Evolutionary conservation across 1,140 invertebrate species (phyloP), one percentile per base, ranked within the genome.

Genomic region (Bombus difficillimus): DNA sequence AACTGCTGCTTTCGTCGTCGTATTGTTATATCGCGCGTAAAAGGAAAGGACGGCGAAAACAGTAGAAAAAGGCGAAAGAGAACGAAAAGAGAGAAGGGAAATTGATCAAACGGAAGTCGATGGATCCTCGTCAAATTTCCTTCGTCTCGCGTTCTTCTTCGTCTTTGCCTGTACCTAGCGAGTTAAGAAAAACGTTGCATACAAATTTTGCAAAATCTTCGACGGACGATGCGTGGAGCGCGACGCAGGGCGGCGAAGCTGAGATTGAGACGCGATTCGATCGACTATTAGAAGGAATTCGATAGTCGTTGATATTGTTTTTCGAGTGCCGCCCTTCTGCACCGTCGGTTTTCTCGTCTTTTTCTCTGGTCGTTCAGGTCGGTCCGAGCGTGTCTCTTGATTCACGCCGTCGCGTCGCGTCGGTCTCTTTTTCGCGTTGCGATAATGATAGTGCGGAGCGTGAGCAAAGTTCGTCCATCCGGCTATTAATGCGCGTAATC

Each of bases 401-500:
- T 80, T 79, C 78, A 62, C 9, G 34, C 34, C 57, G 57, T 59
- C 28, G 57, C 59, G 25, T n/a, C 59, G 59, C 77, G 57, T 86
- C 68, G 74, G 57, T 89, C 87, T 88, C 86, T 83, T 86, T 88
- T 75, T 88, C 83, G 83, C 88, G 81, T 59, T 72, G 78, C 79
- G 74, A 93, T 94, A 95, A 94, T 94, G 91, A 94, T 86, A 94
- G 93, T 93, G 93, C 87, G 88, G 87, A 92, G 91, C 90, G 92
- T 88, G 94, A 95, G 92, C 90, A 92, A 92, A 93, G 91, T 92
- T 92, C 91, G 92, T 91, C 91, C 91, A 92, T 91, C 92, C 90
- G 93, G 92, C 93, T 93, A 95, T 95, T 94, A 95, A 94, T 94
- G 92, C 91, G 90, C 90, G 94, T 94, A 95, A 95, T 95, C 94